phyloP scores from a whole-genome alignment of 2,113 vertebrate species.

The Gopherus flavomarginatus region DNA sequence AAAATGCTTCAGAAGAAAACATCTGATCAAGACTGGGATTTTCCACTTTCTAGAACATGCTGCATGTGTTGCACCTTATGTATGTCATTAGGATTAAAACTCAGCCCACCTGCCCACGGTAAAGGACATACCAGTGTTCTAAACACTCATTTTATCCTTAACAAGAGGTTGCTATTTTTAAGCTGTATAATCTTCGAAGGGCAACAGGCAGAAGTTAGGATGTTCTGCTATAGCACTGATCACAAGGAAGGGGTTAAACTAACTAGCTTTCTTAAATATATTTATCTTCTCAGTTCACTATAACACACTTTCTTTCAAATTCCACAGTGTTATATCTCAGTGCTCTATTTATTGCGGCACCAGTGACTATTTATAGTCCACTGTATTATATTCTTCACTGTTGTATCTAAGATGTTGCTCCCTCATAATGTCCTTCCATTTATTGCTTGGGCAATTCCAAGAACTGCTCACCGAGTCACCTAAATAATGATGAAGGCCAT shows the following conservation, averaged over 20 bases:
- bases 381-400: background rate
- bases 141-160: background rate
- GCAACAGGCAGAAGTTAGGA: background rate
- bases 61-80: rapidly evolving
- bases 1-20: background rate
- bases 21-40: background rate
- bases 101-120: rapidly evolving
- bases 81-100: rapidly evolving
- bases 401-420: background rate
- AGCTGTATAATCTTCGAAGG: background rate
- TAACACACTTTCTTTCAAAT: background rate
- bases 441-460: background rate
- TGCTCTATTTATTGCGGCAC: background rate
- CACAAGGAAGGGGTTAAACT: background rate
- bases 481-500: background rate
- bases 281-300: background rate
- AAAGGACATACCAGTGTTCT: background rate
- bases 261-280: background rate
- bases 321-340: background rate
- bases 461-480: background rate
- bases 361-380: background rate
- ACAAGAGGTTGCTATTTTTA: background rate
- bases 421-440: background rate
- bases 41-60: constrained; percentile 4
- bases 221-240: background rate